Percentiles rank a stretch among this genome's conserved stretches.
Evolutionary conservation across 1,140 invertebrate species (phyloP).

Genomic region (Halesus radiatus): DNA sequence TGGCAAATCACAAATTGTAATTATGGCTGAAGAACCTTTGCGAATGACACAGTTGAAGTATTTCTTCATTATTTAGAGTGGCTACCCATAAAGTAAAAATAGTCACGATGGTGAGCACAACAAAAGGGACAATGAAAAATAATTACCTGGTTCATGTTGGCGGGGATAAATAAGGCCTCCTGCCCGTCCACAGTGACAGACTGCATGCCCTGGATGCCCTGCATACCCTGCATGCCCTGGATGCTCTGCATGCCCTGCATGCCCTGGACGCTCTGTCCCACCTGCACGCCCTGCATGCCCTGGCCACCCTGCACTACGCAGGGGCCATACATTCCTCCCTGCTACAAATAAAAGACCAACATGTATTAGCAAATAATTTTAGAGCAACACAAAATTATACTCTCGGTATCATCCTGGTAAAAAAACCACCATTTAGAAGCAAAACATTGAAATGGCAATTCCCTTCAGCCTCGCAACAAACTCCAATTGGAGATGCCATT

Average conservation of each 20-base stretch:
- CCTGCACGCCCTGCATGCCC: conserved; percentile 57
- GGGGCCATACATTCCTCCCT: conserved; percentile 64
- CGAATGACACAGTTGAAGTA: too few relatives aligned
- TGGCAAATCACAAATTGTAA: too few relatives aligned
- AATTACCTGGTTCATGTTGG: conserved; percentile 61
- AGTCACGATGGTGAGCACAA: too few relatives aligned
- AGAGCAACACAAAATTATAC: not conserved
- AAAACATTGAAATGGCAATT: too few relatives aligned
- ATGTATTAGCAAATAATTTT: not conserved
- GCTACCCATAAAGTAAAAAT: too few relatives aligned
- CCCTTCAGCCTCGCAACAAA: too few relatives aligned
- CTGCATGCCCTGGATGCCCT: conserved; percentile 75
- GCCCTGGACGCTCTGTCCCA: conserved; percentile 43
- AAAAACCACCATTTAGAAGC: too few relatives aligned
- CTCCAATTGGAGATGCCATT: too few relatives aligned
- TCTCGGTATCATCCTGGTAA: too few relatives aligned
- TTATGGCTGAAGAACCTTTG: too few relatives aligned
- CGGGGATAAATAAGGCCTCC: conserved; percentile 91
- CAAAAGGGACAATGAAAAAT: too few relatives aligned
- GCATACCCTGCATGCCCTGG: conserved; percentile 56
- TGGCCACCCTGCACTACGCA: conserved; percentile 63
- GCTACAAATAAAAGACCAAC: conserved; percentile 35
- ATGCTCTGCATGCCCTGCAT: conserved; percentile 61
- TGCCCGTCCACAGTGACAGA: conserved; percentile 93
- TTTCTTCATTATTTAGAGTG: too few relatives aligned